phyloP scores from a whole-genome alignment of 1,140 invertebrate genomes.

The Drosophila bifasciata region DNA sequence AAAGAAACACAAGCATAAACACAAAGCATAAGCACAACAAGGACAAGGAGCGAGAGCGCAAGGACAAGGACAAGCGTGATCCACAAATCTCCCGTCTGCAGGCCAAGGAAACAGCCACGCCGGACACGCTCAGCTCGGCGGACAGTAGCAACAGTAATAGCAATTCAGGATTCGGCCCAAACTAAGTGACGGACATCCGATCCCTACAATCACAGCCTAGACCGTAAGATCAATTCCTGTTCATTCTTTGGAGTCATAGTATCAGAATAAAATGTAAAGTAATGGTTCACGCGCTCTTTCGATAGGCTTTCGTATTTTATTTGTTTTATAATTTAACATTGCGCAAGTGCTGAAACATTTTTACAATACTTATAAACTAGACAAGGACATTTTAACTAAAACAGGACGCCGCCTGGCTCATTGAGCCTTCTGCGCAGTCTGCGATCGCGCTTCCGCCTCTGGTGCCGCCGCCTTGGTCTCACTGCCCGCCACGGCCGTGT shows the following conservation, averaged over 20 bases:
- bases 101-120: constrained; percentile 85
- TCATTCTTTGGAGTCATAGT: too few relatives aligned
- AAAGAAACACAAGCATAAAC: constrained; percentile 91
- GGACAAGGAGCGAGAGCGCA: constrained; percentile 85
- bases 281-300: background rate
- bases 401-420: constrained; percentile 37
- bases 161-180: constrained; percentile 52
- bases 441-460: constrained; percentile 7
- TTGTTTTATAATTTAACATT: constrained; percentile 74
- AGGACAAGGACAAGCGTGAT: constrained; percentile 86
- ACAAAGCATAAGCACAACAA: constrained; percentile 91
- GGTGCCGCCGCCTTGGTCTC: constrained; percentile 62
- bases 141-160: constrained; percentile 85
- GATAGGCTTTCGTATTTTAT: constrained; percentile 36
- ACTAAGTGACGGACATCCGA: constrained; percentile 39
- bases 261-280: constrained; percentile 12
- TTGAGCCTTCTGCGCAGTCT: constrained; percentile 40
- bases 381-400: constrained; percentile 77
- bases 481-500: constrained; percentile 69
- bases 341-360: constrained; percentile 77
- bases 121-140: constrained; percentile 86
- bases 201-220: background rate
- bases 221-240: too few relatives aligned
- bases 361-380: constrained; percentile 80
- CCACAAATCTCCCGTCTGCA: constrained; percentile 81